A percentile compares a stretch with the other conserved stretches of the same genome.
Evolutionary conservation across 2,797 vertebrate species (phyloP).

Genomic region (Hylomyscus alleni): DNA sequence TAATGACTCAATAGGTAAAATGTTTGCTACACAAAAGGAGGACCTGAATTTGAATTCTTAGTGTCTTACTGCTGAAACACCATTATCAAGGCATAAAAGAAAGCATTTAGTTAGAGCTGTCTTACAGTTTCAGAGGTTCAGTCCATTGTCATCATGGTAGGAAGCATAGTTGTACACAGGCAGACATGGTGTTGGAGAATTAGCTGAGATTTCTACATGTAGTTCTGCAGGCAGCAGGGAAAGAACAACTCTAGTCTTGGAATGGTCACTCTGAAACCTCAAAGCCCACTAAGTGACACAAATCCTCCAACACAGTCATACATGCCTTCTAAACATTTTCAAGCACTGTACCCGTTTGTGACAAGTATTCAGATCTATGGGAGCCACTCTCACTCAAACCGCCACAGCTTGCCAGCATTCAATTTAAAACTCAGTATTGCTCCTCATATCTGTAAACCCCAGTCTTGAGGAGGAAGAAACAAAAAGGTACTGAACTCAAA

Average conservation of each 20-base stretch:
- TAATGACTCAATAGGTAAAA: not conserved
- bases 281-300: not conserved
- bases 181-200: not conserved
- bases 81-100: not conserved
- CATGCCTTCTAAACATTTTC: not conserved
- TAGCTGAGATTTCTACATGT: not conserved
- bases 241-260: not conserved
- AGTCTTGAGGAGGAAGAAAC: not conserved
- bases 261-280: not conserved
- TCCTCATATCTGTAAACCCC: not conserved
- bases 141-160: no score
- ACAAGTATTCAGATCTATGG: not conserved
- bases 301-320: not conserved
- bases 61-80: not conserved
- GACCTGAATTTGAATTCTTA: not conserved
- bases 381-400: not conserved
- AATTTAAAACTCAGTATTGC: not conserved
- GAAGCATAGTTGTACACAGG: not conserved
- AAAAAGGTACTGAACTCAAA: not conserved
- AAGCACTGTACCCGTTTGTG: not conserved
- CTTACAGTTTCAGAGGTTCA: not conserved
- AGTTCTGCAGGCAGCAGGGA: not conserved
- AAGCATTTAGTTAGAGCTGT: not conserved
- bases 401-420: not conserved
- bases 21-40: no score